Base-by-base conservation (phyloP, 92 coral and sea anemone species). In the Palythoa caribaeorum region DNA sequence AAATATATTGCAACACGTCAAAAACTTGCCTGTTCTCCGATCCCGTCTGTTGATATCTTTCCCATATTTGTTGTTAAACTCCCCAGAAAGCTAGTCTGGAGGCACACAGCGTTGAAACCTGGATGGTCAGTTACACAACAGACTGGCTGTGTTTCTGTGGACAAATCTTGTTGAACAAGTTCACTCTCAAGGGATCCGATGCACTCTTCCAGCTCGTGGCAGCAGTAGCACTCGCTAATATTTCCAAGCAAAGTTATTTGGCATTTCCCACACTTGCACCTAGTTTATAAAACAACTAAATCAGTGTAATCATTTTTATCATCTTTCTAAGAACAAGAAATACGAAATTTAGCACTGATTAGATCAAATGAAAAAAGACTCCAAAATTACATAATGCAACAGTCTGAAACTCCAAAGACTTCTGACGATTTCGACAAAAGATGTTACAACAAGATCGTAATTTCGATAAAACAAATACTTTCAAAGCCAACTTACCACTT, bases 401-500 rank as follows among this genome's bases (percentile, higher is more conserved):
- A 65, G 35, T 65, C 71, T 65, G 71, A 65, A 65, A 65, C 35
- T 17, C 71, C 36, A 65, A 65, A 65, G 48, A 9, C 36, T 71
- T 37, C 50, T 35, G 72, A 35, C 72, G 10, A 36, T 37, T 35
- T 71, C 76, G 44, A 71, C 48, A 16, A 68, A 37, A 71, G 47
- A 71, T 71, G 40, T 48, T 36, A 68, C 73, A 68, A 10, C 73
- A 40, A 40, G 6, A 40, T 40, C 47, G 47, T 5, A 40, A 40
- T 40, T 5, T 40, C 47, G 66, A 59, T 59, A 59, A 59, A 59
- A 59, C 16, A 59, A 59, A 59, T 59, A 59, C 72, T 66, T 66
- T 66, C 72, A 66, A 66, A 66, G 72, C 72, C 72, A 66, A 66
- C 72, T 16, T 66, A 66, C 72, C 28, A 66, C 72, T 66, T 66